Conservation (phyloP, 2,113 vertebrate species). For the Brienomyrus longianalis region DNA sequence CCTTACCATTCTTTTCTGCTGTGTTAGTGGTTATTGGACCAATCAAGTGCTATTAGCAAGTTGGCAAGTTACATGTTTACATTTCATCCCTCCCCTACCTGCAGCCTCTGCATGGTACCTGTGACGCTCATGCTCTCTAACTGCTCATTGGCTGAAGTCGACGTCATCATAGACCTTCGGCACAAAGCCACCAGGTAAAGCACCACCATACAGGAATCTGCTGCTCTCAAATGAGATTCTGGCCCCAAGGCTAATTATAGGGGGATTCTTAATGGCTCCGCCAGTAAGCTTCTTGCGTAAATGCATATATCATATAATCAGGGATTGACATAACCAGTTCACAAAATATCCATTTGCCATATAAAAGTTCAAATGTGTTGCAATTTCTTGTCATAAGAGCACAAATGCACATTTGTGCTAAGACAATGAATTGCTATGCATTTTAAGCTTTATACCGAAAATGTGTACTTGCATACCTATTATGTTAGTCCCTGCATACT, state of each 20-base stretch:
- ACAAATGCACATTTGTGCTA: not conserved
- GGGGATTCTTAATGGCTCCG: not conserved
- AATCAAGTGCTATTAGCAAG: not conserved
- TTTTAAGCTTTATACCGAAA: not conserved
- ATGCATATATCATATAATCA: not conserved
- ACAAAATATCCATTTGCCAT: not conserved
- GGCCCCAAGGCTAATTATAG: not conserved
- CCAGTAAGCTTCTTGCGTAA: not conserved
- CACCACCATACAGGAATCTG: not conserved
- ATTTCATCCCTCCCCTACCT: slow-evolving; percentile 18
- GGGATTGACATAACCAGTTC: not conserved
- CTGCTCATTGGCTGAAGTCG: slow-evolving; percentile 79
- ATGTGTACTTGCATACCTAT: not conserved
- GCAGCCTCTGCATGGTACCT: slow-evolving; percentile 86
- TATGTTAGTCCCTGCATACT: not conserved
- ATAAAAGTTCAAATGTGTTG: not conserved
- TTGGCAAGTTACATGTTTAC: not conserved
- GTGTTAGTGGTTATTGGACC: not conserved
- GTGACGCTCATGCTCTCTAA: slow-evolving; percentile 87
- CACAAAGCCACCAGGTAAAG: slow-evolving; percentile 81
- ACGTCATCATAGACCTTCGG: slow-evolving; percentile 83
- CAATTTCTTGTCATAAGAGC: not conserved
- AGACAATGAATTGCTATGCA: not conserved
- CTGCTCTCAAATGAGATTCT: not conserved
- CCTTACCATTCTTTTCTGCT: not conserved